Evolutionary conservation across 2,113 vertebrate genomes (phyloP).

Genomic region (Jaculus jaculus): DNA sequence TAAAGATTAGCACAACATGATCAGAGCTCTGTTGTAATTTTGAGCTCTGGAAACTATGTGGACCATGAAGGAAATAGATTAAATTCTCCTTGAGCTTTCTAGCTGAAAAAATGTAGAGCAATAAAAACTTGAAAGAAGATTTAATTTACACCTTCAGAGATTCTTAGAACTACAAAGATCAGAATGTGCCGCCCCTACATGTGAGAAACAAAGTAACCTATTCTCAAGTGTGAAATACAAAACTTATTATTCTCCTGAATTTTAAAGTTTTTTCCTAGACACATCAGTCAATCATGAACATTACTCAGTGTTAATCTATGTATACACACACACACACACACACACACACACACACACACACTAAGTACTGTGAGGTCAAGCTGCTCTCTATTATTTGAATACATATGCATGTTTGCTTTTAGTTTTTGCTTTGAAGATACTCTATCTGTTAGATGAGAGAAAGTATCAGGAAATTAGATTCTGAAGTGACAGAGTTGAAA

Average conservation of each 20-base stretch:
- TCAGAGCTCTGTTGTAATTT: not conserved
- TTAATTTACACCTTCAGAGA: not conserved
- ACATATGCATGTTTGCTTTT: not conserved
- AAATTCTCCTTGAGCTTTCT: slow-evolving; percentile 11
- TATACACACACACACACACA: not conserved
- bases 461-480: not conserved
- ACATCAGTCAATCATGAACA: not conserved
- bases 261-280: not conserved
- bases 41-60: not conserved
- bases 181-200: not conserved
- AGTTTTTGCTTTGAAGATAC: not conserved
- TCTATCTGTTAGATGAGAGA: not conserved
- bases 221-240: not conserved
- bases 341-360: no score
- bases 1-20: not conserved
- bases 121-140: slow-evolving; percentile 1
- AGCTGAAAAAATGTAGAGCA: slow-evolving; percentile 22
- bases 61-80: slow-evolving; percentile 24
- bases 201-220: not conserved
- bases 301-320: not conserved
- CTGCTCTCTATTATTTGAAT: not conserved
- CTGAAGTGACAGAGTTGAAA: not conserved
- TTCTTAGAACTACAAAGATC: not conserved
- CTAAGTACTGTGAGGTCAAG: not conserved
- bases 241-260: not conserved